Evolutionary conservation across 2,888 invertebrate species (phyloP), one percentile per base, ranked within the genome.

Genomic region (Crepidodera aurea): DNA sequence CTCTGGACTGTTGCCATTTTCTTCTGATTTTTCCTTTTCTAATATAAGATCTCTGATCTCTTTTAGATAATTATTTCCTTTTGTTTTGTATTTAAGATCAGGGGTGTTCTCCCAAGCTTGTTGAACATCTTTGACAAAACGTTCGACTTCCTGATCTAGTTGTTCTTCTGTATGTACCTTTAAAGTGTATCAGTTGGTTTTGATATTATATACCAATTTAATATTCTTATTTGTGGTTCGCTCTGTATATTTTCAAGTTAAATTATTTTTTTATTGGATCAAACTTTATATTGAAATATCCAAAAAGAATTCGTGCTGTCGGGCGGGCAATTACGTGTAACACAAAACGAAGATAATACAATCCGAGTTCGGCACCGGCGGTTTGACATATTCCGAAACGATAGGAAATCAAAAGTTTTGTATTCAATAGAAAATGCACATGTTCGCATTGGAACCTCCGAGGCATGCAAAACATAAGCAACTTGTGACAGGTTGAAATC

Each of bases 401-500:
- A 42, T 32, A 55, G 46, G 53, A 60, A 60, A 65, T 59, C 54
- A 48, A 63, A 63, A 65, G 55, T 65, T 65, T 62, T 39, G 51
- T 51, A 62, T 62, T 62, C 60, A 62, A 65, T 65, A 56, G 54
- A 62, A 65, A 60, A 64, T 64, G 64, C 61, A 58, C 58, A 57
- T 66, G 46, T 56, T 62, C 65, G 68, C 64, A 69, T 69, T 67
- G 67, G 68, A 70, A 70, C 71, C 75, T 72, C 68, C 69, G 70
- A 74, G 75, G 71, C 71, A 75, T 76, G 75, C 73, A 75, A 77
- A 77, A 76, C 74, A 73, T 75, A 75, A 76, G 75, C 74, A 76
- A 75, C 72, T 75, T 73, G 69, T 78, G 77, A 76, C 77, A 76
- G 75, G 64, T 70, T 68, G 75, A 72, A 77, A 78, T 78, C 75